These are phyloP conservation scores for Sminthurides aquaticus DNA, from an alignment of 2,888 invertebrate species.

Conservation along the genomic window DNA sequence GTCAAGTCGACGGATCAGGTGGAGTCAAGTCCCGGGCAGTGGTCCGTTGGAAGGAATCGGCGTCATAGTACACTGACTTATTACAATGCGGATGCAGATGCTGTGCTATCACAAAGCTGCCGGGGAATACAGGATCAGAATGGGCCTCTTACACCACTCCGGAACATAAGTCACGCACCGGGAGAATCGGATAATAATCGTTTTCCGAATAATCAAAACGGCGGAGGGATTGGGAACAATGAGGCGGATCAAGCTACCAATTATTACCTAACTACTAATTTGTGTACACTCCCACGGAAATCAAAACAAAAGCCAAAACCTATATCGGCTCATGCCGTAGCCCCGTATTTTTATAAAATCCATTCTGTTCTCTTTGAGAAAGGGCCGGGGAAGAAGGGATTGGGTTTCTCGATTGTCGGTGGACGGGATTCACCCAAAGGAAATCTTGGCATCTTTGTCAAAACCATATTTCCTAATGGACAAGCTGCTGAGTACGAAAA, in stretches of 20 bases:
- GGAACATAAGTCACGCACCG: no score
- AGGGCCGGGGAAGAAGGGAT: conserved; percentile 72
- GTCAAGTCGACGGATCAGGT: not conserved
- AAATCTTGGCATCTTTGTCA: conserved; percentile 80
- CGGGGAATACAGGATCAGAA: not conserved
- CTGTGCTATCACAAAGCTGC: conserved; percentile 16
- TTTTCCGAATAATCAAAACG: not conserved
- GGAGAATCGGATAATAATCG: no score
- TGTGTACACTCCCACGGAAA: conserved; percentile 41
- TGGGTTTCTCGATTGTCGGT: conserved; percentile 73
- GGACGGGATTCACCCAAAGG: conserved; percentile 81
- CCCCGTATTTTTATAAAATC: conserved; percentile 35
- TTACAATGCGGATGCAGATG: conserved; percentile 41
- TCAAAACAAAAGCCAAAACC: conserved; percentile 14
- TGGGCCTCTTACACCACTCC: no score
- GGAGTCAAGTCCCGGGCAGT: not conserved
- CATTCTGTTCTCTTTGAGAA: conserved; percentile 53
- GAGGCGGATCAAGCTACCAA: conserved; percentile 25
- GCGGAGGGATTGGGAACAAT: not conserved
- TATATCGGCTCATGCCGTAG: not conserved
- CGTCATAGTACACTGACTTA: conserved; percentile 38
- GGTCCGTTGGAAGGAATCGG: conserved; percentile 28
- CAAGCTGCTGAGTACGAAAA: conserved; percentile 76
- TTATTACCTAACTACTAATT: conserved; percentile 39
- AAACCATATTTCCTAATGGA: conserved; percentile 77